phyloP scores from a whole-genome alignment of 2,888 invertebrate species.

The Noctua janthe region DNA sequence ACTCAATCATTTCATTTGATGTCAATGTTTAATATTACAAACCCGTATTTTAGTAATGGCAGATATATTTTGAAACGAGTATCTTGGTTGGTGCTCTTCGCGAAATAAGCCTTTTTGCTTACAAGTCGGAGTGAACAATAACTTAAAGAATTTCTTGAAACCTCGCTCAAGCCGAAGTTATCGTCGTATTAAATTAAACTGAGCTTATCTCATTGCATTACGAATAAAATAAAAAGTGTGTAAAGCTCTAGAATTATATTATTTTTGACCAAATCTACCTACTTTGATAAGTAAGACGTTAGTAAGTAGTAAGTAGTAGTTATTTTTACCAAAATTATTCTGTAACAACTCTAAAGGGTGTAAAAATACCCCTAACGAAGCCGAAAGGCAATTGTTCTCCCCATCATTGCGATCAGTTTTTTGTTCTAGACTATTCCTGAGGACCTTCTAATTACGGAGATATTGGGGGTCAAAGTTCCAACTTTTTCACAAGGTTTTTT shows the following conservation, averaged over 20 bases:
- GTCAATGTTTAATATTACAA: constrained; percentile 22
- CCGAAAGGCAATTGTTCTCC: no score
- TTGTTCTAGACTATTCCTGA: no score
- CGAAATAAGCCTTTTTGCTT: constrained; percentile 31
- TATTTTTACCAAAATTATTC: constrained; percentile 1
- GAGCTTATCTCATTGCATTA: constrained; percentile 20
- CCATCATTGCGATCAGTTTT: no score
- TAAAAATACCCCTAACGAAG: no score
- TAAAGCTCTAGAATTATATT: not conserved
- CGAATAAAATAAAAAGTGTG: constrained; percentile 22
- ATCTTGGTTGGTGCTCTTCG: not conserved
- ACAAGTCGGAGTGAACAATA: constrained; percentile 25
- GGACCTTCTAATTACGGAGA: no score
- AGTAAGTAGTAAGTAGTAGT: not conserved
- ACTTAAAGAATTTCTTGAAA: constrained; percentile 10
- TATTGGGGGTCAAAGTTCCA: no score
- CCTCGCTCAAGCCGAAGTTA: constrained; percentile 27
- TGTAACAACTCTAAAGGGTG: not conserved
- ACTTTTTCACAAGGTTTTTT: no score
- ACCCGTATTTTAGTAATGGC: not conserved
- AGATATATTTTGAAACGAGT: constrained; percentile 1
- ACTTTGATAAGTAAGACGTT: not conserved
- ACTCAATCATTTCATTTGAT: constrained; percentile 12
- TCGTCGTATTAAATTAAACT: constrained; percentile 29
- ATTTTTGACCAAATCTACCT: not conserved